A percentile compares a stretch with the other conserved stretches of the same genome.
Evolutionary conservation across 2,888 invertebrate genomes (phyloP).

Genomic region (Cantharis nigra): DNA sequence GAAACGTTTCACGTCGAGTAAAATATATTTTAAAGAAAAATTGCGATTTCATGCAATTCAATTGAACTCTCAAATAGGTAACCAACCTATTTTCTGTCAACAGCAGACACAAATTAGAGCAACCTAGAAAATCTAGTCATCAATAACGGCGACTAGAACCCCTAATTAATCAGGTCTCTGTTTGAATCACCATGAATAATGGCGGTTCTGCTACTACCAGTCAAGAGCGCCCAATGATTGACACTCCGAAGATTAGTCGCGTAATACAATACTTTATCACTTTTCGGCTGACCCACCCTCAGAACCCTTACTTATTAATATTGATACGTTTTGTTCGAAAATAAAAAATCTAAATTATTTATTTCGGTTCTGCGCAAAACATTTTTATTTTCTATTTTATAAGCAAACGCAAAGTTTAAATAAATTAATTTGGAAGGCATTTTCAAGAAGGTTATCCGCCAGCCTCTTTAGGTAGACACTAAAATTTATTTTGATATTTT

Average conservation of each 20-base stretch:
- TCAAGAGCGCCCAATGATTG: slow-evolving; percentile 27
- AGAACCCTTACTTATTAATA: background rate
- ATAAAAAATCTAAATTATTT: too few species aligned
- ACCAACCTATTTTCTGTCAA: slow-evolving; percentile 44
- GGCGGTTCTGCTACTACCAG: slow-evolving; percentile 32
- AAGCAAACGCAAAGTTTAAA: background rate
- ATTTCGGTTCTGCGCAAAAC: too few species aligned
- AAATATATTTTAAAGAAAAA: background rate
- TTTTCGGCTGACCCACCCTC: slow-evolving; percentile 11
- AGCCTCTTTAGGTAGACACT: background rate
- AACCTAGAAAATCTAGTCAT: slow-evolving; percentile 50
- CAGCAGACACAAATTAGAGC: slow-evolving; percentile 49
- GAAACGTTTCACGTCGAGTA: background rate
- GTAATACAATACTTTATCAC: slow-evolving; percentile 25
- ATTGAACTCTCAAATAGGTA: slow-evolving; percentile 30
- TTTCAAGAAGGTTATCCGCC: background rate
- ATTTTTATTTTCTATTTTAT: too few species aligned
- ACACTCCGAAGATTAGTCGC: slow-evolving; percentile 20
- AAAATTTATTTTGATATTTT: background rate
- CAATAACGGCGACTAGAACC: slow-evolving; percentile 44
- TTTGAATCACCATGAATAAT: slow-evolving; percentile 38
- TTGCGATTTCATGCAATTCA: background rate
- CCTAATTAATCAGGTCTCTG: slow-evolving; percentile 45
- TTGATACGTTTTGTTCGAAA: too few species aligned
- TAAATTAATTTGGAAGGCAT: background rate